Evolutionary conservation across 1,140 invertebrate species (phyloP).

Genomic region (Macrobrachium rosenbergii): DNA sequence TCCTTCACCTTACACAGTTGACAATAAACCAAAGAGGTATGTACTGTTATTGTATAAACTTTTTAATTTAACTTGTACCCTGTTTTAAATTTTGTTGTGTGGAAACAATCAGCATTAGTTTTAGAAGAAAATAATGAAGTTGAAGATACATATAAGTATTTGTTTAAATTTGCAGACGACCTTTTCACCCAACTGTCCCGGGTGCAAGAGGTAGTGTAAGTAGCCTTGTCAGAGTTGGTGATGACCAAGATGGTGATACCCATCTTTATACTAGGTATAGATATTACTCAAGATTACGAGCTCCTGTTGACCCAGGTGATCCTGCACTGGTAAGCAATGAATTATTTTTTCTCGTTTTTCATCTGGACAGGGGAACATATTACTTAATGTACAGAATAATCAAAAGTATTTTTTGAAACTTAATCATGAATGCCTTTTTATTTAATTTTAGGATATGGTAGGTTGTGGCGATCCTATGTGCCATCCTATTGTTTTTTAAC

Average conservation of each 20-base stretch:
- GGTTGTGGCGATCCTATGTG: no score
- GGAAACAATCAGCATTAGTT: not conserved
- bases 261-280: constrained; percentile 49
- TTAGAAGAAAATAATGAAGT: not conserved
- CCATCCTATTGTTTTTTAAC: no score
- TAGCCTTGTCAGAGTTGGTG: not conserved
- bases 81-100: not conserved
- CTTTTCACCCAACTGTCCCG: constrained; percentile 29
- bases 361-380: no score
- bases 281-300: constrained; percentile 50
- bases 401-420: no score
- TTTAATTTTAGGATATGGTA: no score
- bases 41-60: not conserved
- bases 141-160: not conserved
- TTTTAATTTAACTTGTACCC: not conserved
- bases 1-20: constrained; percentile 48
- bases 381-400: no score
- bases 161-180: constrained; percentile 32
- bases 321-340: constrained; percentile 39
- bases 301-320: constrained; percentile 45
- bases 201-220: not conserved
- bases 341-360: not conserved
- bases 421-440: no score
- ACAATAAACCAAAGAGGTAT: constrained; percentile 56
- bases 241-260: constrained; percentile 15